Conservation (phyloP, 2,888 invertebrate species). For the Apamea sordens region DNA sequence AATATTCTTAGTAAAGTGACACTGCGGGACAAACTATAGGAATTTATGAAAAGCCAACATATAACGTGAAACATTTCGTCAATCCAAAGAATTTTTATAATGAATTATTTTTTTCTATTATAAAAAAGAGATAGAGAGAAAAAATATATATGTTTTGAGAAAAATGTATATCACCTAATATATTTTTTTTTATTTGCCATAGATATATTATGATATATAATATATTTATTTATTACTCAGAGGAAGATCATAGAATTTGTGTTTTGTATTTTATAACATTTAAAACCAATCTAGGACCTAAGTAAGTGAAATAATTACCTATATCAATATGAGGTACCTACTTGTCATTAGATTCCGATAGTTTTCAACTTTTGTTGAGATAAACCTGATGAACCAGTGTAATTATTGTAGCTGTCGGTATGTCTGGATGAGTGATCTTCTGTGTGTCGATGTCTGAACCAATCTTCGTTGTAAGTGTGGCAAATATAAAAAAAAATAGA, state of each 20-base stretch:
- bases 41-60: neutral
- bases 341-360: conserved; percentile 31
- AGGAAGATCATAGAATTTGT: conserved; percentile 22
- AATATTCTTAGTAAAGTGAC: neutral
- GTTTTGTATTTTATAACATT: conserved; percentile 29
- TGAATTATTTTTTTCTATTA: neutral
- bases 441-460: conserved; percentile 46
- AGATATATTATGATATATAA: conserved; percentile 4
- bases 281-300: conserved; percentile 18
- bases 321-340: conserved; percentile 5
- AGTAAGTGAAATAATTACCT: conserved; percentile 23
- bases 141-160: conserved; percentile 4
- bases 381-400: conserved; percentile 66
- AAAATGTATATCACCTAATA: neutral
- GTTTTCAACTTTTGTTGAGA: conserved; percentile 15
- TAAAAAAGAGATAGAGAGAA: neutral
- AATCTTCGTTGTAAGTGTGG: conserved; percentile 48
- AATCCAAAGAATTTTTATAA: neutral
- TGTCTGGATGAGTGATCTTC: conserved; percentile 57
- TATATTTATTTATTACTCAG: conserved; percentile 31
- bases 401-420: conserved; percentile 63
- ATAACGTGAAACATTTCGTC: neutral
- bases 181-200: conserved; percentile 6
- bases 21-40: conserved; percentile 25
- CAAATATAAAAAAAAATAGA: neutral